These are phyloP conservation scores for Hydraecia micacea DNA, from an alignment of 2,888 invertebrate species.

Conservation along the genomic window DNA sequence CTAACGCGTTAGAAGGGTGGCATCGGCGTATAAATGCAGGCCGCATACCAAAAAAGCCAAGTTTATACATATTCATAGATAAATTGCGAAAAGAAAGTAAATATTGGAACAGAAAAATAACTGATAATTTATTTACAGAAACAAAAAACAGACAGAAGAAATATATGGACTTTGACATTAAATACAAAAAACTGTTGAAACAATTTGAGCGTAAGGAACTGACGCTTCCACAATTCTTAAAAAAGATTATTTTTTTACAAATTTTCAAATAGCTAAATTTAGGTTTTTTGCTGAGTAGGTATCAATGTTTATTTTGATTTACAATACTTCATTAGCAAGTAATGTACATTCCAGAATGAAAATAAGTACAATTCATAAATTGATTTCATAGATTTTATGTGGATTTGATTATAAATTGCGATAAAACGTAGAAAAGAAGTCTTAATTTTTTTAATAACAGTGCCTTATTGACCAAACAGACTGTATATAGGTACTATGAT, in stretches of 20 bases:
- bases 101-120: conserved; percentile 29
- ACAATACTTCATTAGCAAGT: conserved; percentile 19
- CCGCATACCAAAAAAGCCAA: conserved; percentile 34
- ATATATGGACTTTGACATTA: conserved; percentile 29
- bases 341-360: neutral
- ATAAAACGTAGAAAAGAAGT: too few relatives aligned
- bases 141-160: conserved; percentile 22
- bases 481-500: too few relatives aligned
- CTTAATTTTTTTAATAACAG: too few relatives aligned
- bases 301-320: conserved; percentile 16
- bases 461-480: too few relatives aligned
- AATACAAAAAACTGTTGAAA: conserved; percentile 24
- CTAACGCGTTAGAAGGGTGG: conserved; percentile 44
- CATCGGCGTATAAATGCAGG: conserved; percentile 40
- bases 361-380: too few relatives aligned
- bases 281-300: conserved; percentile 9
- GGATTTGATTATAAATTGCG: too few relatives aligned
- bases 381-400: too few relatives aligned
- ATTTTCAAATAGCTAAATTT: conserved; percentile 6
- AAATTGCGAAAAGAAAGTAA: conserved; percentile 30
- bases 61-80: conserved; percentile 22
- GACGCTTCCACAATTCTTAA: conserved; percentile 19
- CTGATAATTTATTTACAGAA: conserved; percentile 14
- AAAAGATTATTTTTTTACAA: conserved; percentile 16
- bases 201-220: conserved; percentile 28